These are phyloP conservation scores for Tyrophagus putrescentiae DNA, from an alignment of 1,140 invertebrate genomes.

Conservation along the genomic window DNA sequence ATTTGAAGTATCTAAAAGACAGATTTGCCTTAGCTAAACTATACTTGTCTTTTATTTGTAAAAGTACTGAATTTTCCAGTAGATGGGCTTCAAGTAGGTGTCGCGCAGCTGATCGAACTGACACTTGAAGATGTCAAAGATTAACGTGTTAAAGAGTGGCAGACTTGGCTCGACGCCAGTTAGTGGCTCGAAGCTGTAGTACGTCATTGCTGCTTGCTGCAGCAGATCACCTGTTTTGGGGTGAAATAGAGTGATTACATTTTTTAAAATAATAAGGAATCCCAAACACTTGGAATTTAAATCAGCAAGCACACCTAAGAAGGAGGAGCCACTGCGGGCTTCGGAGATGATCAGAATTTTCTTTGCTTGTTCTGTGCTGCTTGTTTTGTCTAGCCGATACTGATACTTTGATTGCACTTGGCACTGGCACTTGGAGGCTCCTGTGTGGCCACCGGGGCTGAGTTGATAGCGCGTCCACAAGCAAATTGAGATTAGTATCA, in stretches of 20 bases:
- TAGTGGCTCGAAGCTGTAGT: conserved; percentile 16
- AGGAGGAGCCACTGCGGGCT: conserved; percentile 16
- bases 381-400: neutral
- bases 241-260: too few relatives aligned
- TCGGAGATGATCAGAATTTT: conserved; percentile 12
- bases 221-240: conserved; percentile 14
- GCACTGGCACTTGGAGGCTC: too few relatives aligned
- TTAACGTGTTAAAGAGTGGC: neutral
- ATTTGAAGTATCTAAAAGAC: too few relatives aligned
- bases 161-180: neutral
- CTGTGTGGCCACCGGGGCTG: too few relatives aligned
- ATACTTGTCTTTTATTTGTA: too few relatives aligned
- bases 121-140: neutral
- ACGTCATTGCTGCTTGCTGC: conserved; percentile 2
- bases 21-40: too few relatives aligned
- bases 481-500: too few relatives aligned
- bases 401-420: too few relatives aligned
- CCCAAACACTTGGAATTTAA: too few relatives aligned
- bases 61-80: conserved; percentile 19
- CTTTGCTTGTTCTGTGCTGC: neutral
- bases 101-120: neutral
- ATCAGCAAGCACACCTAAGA: neutral
- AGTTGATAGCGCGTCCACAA: neutral
- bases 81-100: conserved; percentile 9
- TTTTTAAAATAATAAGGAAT: neutral